phyloP scores from a whole-genome alignment of 1,140 invertebrate genomes.

The Brachionus koreanus region DNA sequence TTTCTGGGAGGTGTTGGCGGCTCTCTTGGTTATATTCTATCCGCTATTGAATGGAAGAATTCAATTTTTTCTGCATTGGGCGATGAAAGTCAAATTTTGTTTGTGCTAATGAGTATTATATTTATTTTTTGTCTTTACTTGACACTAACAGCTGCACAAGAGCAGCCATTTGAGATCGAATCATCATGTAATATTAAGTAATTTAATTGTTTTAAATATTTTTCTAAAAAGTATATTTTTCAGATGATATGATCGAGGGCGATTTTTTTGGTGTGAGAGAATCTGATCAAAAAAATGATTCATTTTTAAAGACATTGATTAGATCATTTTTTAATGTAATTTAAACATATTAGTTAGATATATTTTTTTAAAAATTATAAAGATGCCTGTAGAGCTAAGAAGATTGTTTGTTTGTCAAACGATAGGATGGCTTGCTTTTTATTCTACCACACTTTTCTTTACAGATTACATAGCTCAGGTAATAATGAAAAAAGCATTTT shows the following conservation, averaged over 20 bases:
- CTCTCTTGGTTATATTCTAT: constrained; percentile 4
- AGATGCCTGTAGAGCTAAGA: constrained; percentile 23
- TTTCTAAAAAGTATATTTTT: background rate
- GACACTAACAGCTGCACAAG: constrained; percentile 18
- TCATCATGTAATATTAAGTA: background rate
- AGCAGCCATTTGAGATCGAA: background rate
- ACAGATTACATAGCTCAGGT: constrained; percentile 41
- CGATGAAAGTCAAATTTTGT: constrained; percentile 41
- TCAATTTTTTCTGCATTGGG: constrained; percentile 6
- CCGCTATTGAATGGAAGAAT: constrained; percentile 19
- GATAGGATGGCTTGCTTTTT: constrained; percentile 37
- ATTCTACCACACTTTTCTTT: constrained; percentile 32
- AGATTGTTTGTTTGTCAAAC: constrained; percentile 19
- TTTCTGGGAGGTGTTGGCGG: constrained; percentile 32
- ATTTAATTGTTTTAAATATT: background rate
- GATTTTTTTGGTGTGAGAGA: background rate
- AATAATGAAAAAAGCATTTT: background rate
- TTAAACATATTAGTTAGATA: background rate
- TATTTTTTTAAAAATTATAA: background rate
- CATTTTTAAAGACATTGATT: background rate
- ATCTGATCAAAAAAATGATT: background rate
- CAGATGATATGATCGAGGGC: background rate
- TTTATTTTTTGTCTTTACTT: constrained; percentile 13
- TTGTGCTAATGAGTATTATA: background rate
- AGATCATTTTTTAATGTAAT: constrained; percentile 22